Base-by-base conservation (phyloP, 37 sponge, comb jelly and placozoan genomes). In the Crambe crambe region DNA sequence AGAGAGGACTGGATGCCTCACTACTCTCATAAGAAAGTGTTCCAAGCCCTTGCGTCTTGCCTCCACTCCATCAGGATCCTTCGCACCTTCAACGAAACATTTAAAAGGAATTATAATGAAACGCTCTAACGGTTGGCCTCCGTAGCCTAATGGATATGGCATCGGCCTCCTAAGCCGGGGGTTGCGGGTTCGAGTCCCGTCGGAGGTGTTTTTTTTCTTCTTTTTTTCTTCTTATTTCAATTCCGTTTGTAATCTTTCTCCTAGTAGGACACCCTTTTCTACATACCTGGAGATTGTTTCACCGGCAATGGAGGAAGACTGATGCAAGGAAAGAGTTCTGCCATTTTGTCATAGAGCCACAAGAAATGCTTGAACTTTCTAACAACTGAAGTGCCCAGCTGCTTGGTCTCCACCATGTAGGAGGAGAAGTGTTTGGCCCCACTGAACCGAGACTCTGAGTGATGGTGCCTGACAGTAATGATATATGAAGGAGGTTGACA, bases 91-190 rank as follows among this genome's bases (percentile, higher is more conserved):
- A 62, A 42, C 1, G 8, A 54, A 21, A 73, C 30, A 5, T 2
- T 12, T 65, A 65, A 30, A 65, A 30, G 30, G 9, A 34, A 17
- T 6, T 17, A 29, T 18, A 65, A 65, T 32, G 1, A 2, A 29
- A 56, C 15, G 12, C 2, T 2, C 35, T 20, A 6, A 1, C 9
- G 4, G 1, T 63, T 61, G 83, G 95, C 95, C 95, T 90, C 95
- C 95, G 95, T 94, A 94, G 95, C 95, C 95, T 94, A 94, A 94
- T 89, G 95, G 95, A 89, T 94, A 94, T 94, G 95, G 95, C 95
- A 94, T 94, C 95, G 95, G 95, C 95, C 95, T 94, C 95, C 95
- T 94, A 94, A 94, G 95, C 95, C 95, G 95, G 95, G 95, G 95
- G 95, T 94, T 94, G 95, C 91, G 95, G 95, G 95, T 94, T 94